Conservation (phyloP, 1,140 invertebrate species). For the Pararge aegeria region DNA sequence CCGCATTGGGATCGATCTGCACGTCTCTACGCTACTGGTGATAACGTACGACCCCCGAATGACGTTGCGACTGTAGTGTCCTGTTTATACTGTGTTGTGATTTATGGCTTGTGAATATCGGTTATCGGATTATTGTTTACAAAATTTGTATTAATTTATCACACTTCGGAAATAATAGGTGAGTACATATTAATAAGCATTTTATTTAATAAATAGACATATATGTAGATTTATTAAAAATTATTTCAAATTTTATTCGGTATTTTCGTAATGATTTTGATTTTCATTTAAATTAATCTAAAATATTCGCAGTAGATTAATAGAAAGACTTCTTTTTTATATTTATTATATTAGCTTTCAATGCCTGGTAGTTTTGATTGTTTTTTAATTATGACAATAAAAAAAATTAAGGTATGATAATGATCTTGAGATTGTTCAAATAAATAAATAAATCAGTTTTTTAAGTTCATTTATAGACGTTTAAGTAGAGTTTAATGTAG, state of each 20-base stretch:
- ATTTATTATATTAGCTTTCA: no score
- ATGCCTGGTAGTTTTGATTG: no score
- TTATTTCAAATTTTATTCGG: not conserved
- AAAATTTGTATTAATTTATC: conserved; percentile 29
- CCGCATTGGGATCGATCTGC: conserved; percentile 63
- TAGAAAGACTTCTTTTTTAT: no score
- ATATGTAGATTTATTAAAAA: not conserved
- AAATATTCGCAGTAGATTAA: no score
- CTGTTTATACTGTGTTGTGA: conserved; percentile 56
- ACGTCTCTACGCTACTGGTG: conserved; percentile 54
- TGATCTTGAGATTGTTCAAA: no score
- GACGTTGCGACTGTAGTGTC: conserved; percentile 54
- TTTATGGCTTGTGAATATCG: conserved; percentile 51
- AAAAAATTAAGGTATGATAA: no score
- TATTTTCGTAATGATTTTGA: no score
- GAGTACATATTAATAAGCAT: not conserved
- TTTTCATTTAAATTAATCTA: no score
- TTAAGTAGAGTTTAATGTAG: no score
- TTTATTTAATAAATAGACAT: not conserved
- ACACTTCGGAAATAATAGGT: conserved; percentile 13
- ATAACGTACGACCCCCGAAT: conserved; percentile 52
- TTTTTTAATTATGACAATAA: no score
- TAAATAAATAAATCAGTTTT: no score
- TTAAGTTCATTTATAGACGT: no score
- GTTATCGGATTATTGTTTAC: conserved; percentile 45